Base-by-base conservation (phyloP, 2,113 vertebrate genomes). In the Myodes glareolus region DNA sequence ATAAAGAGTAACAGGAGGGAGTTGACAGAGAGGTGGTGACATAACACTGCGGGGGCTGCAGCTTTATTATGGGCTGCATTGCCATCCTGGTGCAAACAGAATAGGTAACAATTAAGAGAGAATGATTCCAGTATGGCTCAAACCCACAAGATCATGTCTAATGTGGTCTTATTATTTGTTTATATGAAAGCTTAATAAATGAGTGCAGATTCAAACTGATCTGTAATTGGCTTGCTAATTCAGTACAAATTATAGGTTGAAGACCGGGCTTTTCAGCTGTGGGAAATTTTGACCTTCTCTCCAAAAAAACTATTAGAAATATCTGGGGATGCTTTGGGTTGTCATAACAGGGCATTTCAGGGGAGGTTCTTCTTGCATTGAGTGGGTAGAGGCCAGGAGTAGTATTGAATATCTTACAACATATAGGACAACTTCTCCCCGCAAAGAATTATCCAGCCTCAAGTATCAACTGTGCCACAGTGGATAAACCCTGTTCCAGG, bases 111-210 rank as follows among this genome's bases (percentile, higher is more conserved):
- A 86, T 77, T 52, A 84, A 9, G 31, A 65, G 58, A 76, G 84
- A 86, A 47, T 42, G 81, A 58, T 63, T 90, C 52, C 17, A 29
- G 70, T 5, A 2, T 25, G 61, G 67, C 52, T 91, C 36, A 55
- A 92, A 78, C 86, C 88, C 81, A 55, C 21, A 70, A 55, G 17
- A 70, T 36, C 55, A 55, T 65, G 86, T 58, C 27, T 50, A 50
- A 78, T 58, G 67, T 81, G 73, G 77, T 72, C 91, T 89, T 68
- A 76, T 52, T 91, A 47, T 90, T 92, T 97, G 82, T 92, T 95
- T 96, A 72, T 29, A 87, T 77, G 81, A 92, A 89, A 81, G 88
- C 36, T 78, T 95, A 89, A 93, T 89, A 96, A 94, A 82, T 86
- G 93, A 96, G 58, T 52, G 31, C 36, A 90, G 67, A 92, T 80